phyloP scores from a whole-genome alignment of 2,113 vertebrate species.

The Thalassarche chlororhynchos region DNA sequence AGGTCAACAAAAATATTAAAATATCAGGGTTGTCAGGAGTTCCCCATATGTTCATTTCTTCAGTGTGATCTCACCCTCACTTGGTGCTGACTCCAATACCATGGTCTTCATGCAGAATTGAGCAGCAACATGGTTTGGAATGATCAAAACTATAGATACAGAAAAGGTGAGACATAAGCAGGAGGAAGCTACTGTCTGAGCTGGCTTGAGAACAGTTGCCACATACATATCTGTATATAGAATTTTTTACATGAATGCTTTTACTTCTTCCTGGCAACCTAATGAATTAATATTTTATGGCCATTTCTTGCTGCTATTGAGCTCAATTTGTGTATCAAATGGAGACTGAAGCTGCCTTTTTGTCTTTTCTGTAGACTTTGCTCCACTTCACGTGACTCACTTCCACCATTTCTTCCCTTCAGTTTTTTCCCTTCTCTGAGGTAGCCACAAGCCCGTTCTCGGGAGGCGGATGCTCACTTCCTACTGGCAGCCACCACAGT shows the following conservation, averaged over 20 bases:
- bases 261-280: constrained; percentile 51
- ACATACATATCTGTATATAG: background rate
- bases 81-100: background rate
- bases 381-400: background rate
- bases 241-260: background rate
- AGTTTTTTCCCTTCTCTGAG: background rate
- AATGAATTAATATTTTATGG: constrained; percentile 58
- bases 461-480: background rate
- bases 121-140: background rate
- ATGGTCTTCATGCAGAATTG: background rate
- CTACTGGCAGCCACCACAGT: background rate
- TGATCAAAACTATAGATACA: background rate
- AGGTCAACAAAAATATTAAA: constrained; percentile 63
- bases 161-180: background rate
- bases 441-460: background rate
- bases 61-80: background rate
- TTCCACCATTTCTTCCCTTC: background rate
- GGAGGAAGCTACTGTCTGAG: background rate
- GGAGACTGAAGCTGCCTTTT: constrained; percentile 46
- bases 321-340: constrained; percentile 43
- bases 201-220: background rate
- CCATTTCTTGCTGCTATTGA: constrained; percentile 59
- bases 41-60: background rate
- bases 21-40: constrained; percentile 30
- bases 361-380: constrained; percentile 17